Conservation (phyloP, 2,797 vertebrate species). For the Chaetophractus vellerosus region DNA sequence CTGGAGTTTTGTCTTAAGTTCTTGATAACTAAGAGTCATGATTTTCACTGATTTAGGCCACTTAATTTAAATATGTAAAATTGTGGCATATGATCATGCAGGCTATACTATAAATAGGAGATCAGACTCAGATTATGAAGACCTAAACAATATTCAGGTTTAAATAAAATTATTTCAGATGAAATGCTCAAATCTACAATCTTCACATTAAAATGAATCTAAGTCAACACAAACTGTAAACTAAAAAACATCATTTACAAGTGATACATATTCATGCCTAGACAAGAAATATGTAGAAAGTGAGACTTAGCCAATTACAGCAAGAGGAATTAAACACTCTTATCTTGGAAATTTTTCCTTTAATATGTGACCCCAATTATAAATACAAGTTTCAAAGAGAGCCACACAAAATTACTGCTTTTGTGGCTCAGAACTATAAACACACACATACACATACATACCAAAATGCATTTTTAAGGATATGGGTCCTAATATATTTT, state of each 20-base stretch:
- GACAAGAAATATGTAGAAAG: conserved; percentile 76
- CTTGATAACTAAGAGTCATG: background rate
- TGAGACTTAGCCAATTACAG: conserved; percentile 65
- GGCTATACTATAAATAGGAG: background rate
- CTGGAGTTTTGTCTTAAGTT: background rate
- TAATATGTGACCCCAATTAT: conserved; percentile 90
- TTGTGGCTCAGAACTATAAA: conserved; percentile 12
- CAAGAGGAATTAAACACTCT: conserved; percentile 84
- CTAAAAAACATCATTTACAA: conserved; percentile 73
- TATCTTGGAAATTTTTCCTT: conserved; percentile 87
- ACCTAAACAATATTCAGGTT: background rate
- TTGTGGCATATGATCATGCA: background rate
- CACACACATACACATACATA: background rate
- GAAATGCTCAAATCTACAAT: conserved; percentile 48
- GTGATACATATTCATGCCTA: conserved; percentile 71
- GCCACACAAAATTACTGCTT: conserved; percentile 84
- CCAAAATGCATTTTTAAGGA: background rate
- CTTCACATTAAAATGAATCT: conserved; percentile 69
- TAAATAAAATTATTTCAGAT: background rate
- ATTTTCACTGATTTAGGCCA: background rate
- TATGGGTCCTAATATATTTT: conserved; percentile 8
- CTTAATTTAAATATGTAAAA: conserved; percentile 27
- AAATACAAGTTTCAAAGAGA: conserved; percentile 81
- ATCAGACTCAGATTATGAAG: background rate
- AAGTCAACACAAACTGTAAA: conserved; percentile 14